Evolutionary conservation across 1,140 invertebrate species (phyloP), one percentile per base, ranked within the genome.

Genomic region (Brachionus sp.): DNA sequence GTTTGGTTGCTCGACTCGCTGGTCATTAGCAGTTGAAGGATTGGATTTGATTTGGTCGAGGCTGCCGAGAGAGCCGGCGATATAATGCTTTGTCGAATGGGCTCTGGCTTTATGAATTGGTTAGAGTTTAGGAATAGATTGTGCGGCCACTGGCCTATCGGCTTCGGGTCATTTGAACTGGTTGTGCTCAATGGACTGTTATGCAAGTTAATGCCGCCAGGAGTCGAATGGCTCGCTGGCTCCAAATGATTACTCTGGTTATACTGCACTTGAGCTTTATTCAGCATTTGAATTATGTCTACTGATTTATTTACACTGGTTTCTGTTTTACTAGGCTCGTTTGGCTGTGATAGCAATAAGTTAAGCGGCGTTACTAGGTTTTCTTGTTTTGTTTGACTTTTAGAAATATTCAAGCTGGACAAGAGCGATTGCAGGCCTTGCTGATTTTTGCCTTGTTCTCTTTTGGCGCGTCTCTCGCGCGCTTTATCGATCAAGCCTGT

Each of bases 201-300:
- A 23, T 75, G 70, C 23, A 75, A 19, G 6, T 75, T 75, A 12
- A 46, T 23, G 12, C 70, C 70, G 42, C 70, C 70, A 1, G 70
- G 70, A 13, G 70, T 80, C 50, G 77, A 57, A 37, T 80, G 77
- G 35, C 77, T 80, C 6, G 77, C 19, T 6, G 77, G 50, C 77
- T 80, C 62, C 46, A 62, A 39, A 37, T 80, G 46, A 29, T 57
- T 57, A 3, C 37, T 80, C 16, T 66, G 46, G 19, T 10, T 66
- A 44, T 33, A 80, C 35, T 80, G 50, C n/a, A 35, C 77, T 64
- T 80, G 77, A 4, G 77, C 77, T 64, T 37, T 80, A 29, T 66
- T 80, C 50, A 80, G 29, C 77, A 80, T 80, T 80, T 80, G 77
- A 23, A 80, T 80, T 7, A 80, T 80, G 5, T 66, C 62, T 33